Percentiles rank a stretch among this genome's conserved stretches.
phyloP scores from a whole-genome alignment of 2,888 invertebrate genomes.

The Megalurothrips usitatus region DNA sequence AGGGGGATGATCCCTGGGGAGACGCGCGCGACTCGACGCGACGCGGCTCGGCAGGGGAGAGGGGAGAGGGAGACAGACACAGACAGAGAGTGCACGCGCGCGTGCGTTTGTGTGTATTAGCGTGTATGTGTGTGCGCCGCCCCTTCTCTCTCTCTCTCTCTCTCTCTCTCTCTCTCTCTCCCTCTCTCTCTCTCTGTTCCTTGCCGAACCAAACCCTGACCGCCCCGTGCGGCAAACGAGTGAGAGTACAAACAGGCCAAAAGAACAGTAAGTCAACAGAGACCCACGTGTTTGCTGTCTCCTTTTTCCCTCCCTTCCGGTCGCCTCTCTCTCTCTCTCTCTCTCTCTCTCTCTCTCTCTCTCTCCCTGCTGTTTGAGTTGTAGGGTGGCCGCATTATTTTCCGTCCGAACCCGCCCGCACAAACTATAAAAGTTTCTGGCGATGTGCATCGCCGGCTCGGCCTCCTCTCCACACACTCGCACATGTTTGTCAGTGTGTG shows the following conservation, averaged over 20 bases:
- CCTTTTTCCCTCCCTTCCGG: neutral
- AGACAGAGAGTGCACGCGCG: neutral
- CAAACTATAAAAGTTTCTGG: too few species aligned
- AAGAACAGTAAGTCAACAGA: constrained; percentile 26
- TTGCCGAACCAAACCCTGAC: neutral
- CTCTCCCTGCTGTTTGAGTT: too few species aligned
- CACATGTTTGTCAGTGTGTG: too few species aligned
- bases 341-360: neutral
- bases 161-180: neutral
- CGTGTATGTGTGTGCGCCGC: neutral
- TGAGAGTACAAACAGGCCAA: constrained; percentile 9
- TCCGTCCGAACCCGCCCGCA: too few species aligned
- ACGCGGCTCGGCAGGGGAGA: constrained; percentile 1
- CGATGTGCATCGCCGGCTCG: too few species aligned
- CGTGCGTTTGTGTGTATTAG: neutral
- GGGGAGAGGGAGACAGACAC: constrained; percentile 10
- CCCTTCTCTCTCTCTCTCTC: neutral
- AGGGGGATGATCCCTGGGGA: constrained; percentile 27
- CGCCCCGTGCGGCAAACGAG: neutral
- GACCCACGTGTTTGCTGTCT: neutral
- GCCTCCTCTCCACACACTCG: too few species aligned
- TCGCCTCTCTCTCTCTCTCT: neutral
- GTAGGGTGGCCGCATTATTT: too few species aligned
- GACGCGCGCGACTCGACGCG: too few species aligned
- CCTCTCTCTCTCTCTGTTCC: neutral